Evolutionary conservation across 2,888 invertebrate genomes (phyloP).

Genomic region (Pasiphila rectangulata): DNA sequence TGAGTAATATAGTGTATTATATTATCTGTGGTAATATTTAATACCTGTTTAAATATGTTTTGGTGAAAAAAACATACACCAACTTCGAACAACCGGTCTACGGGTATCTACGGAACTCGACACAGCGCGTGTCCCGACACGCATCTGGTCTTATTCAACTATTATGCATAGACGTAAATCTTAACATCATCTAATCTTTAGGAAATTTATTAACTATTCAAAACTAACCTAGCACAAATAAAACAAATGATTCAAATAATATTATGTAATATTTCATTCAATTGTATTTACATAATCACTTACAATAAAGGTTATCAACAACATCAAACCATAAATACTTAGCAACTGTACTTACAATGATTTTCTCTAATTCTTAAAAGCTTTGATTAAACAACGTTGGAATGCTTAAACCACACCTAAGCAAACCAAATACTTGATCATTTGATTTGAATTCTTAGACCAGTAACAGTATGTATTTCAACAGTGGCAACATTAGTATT

Average conservation of each 20-base stretch:
- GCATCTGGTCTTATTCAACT: no score
- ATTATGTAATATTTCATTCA: conserved; percentile 66
- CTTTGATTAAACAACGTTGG: conserved; percentile 55
- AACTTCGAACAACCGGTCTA: no score
- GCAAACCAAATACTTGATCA: conserved; percentile 39
- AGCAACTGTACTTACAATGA: conserved; percentile 67
- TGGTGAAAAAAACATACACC: no score
- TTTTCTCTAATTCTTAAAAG: conserved; percentile 49
- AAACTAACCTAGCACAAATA: no score
- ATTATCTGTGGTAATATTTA: no score
- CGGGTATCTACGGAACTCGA: no score
- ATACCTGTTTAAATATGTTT: no score
- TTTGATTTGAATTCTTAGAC: conserved; percentile 27
- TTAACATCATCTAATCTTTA: no score
- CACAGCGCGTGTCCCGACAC: no score
- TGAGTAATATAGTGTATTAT: no score
- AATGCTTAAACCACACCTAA: conserved; percentile 66
- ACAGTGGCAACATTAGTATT: conserved; percentile 62
- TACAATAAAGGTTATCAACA: conserved; percentile 66
- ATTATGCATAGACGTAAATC: no score
- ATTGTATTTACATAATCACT: conserved; percentile 78
- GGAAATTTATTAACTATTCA: no score
- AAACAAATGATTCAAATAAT: conserved; percentile 57
- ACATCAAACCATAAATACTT: conserved; percentile 67
- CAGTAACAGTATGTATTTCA: conserved; percentile 36